Evolutionary conservation across 2,797 vertebrate genomes (phyloP), one percentile per base, ranked within the genome.

Genomic region (Lateolabrax maculatus): DNA sequence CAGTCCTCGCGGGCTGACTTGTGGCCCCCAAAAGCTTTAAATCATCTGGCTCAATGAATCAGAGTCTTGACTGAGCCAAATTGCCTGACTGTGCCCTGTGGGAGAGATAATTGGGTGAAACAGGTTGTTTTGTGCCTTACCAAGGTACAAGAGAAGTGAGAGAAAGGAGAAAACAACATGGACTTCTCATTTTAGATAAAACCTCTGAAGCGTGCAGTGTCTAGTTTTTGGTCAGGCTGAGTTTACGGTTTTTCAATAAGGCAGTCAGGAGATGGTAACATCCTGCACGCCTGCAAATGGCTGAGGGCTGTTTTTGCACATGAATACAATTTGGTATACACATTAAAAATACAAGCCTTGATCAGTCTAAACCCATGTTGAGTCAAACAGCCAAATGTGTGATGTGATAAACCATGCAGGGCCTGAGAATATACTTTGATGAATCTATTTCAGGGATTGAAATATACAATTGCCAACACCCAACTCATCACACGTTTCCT

Each of bases 101-200:
- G 92, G 92, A 87, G 86, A 89, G 91, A 89, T 92, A 93, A 92
- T 93, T 93, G 89, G 87, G 87, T 85, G 80, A 89, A 91, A 91
- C 88, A 90, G 91, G 88, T 92, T 92, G 87, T 84, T 84, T 87
- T 84, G 78, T 72, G 77, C 77, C 73, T 76, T 75, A 67, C 72
- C 37, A 84, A 84, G 77, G 79, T 88, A 81, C 55, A 61, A 53
- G 70, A 68, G 69, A 57, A 77, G 82, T 39, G 2, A 73, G 52
- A 84, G 74, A 84, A 62, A 51, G 53, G 62, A 66, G 68, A 84
- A 84, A 84, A 89, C 82, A 85, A 83, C 79, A 80, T 11, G 31
- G 76, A 80, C 74, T 85, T 75, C 89, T 88, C 78, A 78, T 90
- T 89, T 86, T 39, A 68, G 77, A 87, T 86, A 64, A 83, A 91